Evolutionary conservation across 2,113 vertebrate genomes (phyloP).

Genomic region (Gymnocephalus cernua): DNA sequence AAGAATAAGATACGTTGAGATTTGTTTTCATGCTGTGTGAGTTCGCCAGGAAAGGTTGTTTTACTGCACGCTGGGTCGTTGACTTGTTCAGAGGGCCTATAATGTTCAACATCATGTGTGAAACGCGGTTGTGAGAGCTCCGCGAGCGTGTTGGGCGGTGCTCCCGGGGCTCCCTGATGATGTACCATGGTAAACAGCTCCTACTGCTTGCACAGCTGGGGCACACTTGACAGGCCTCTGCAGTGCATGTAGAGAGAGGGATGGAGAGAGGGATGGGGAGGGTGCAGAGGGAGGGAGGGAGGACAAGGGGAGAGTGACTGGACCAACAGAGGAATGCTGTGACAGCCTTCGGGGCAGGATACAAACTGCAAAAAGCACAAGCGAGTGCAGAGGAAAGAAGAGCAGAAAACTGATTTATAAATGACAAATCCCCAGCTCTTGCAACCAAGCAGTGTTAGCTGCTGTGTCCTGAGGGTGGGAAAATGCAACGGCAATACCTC

Average conservation of each 20-base stretch:
- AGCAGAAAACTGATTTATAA: conserved; percentile 68
- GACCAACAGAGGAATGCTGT: conserved; percentile 61
- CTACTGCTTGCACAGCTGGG: conserved; percentile 61
- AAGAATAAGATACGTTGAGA: not conserved
- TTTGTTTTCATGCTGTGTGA: not conserved
- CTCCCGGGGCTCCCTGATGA: conserved; percentile 47
- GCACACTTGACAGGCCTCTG: conserved; percentile 54
- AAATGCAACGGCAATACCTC: conserved; percentile 51
- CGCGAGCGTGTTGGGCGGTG: conserved; percentile 18
- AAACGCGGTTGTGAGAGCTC: conserved; percentile 26
- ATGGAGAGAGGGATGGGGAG: conserved; percentile 22
- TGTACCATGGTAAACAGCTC: conserved; percentile 58
- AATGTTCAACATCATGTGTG: conserved; percentile 40
- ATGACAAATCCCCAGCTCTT: conserved; percentile 63
- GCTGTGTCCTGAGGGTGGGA: conserved; percentile 59
- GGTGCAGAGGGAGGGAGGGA: conserved; percentile 1
- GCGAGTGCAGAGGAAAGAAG: conserved; percentile 51
- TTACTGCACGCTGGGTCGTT: conserved; percentile 16
- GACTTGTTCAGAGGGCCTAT: conserved; percentile 40
- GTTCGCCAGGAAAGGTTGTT: conserved; percentile 14
- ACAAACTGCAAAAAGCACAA: conserved; percentile 59
- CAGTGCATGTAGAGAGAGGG: conserved; percentile 38
- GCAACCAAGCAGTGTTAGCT: conserved; percentile 46
- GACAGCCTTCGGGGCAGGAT: conserved; percentile 59
- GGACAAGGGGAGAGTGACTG: conserved; percentile 16